phyloP scores from a whole-genome alignment of 1,140 invertebrate species.

The Microplitis mediator region DNA sequence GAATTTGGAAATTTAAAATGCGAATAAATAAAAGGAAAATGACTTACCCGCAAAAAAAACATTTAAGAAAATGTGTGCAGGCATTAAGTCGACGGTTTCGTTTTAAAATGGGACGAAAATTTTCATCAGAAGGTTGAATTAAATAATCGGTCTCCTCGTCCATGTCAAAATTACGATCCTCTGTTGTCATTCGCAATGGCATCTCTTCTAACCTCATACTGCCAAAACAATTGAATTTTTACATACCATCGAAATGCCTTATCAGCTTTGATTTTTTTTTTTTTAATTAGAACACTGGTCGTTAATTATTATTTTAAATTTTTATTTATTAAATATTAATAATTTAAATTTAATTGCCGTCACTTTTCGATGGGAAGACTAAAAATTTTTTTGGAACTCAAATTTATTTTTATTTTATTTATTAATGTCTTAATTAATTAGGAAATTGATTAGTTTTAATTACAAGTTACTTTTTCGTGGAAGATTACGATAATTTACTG shows the following conservation, averaged over 20 bases:
- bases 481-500: not conserved
- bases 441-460: too few relatives aligned
- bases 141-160: slow-evolving; percentile 71
- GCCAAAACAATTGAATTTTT: not conserved
- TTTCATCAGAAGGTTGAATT: slow-evolving; percentile 61
- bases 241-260: not conserved
- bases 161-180: slow-evolving; percentile 69
- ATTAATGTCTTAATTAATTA: not conserved
- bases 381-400: not conserved
- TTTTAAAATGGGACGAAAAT: slow-evolving; percentile 45
- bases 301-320: too few relatives aligned
- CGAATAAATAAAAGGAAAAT: not conserved
- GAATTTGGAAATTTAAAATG: not conserved
- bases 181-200: slow-evolving; percentile 61
- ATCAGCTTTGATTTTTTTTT: not conserved
- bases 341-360: too few relatives aligned
- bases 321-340: too few relatives aligned
- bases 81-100: slow-evolving; percentile 48
- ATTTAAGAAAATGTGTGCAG: slow-evolving; percentile 51
- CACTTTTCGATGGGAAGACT: not conserved
- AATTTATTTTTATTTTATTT: not conserved
- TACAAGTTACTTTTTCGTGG: not conserved
- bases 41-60: slow-evolving; percentile 63
- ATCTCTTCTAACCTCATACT: slow-evolving; percentile 64
- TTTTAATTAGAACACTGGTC: not conserved